Conservation (phyloP, 1,140 invertebrate genomes). For the Potamilus streckersoni region DNA sequence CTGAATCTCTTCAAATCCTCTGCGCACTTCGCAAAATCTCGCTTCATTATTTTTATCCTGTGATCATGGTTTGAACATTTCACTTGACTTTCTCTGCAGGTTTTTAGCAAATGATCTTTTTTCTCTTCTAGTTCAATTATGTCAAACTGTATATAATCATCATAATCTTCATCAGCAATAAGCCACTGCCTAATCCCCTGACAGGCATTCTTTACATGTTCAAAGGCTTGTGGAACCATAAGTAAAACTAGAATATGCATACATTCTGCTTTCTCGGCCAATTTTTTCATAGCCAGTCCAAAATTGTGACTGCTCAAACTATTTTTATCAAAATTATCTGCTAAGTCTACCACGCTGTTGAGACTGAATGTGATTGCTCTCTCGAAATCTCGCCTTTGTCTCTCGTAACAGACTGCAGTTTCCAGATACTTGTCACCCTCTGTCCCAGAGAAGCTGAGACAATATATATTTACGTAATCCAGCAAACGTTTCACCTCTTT, state of each 20-base stretch:
- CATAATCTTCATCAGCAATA: slow-evolving; percentile 44
- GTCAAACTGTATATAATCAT: slow-evolving; percentile 43
- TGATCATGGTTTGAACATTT: slow-evolving; percentile 44
- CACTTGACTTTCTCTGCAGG: slow-evolving; percentile 34
- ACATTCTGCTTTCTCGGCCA: slow-evolving; percentile 33
- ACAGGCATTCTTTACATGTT: slow-evolving; percentile 46
- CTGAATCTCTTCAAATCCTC: slow-evolving; percentile 37
- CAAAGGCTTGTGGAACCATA: slow-evolving; percentile 48
- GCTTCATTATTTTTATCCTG: slow-evolving; percentile 38
- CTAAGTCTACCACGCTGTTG: slow-evolving; percentile 36
- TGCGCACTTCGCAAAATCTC: slow-evolving; percentile 25
- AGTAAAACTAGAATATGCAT: slow-evolving; percentile 43
- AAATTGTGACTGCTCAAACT: slow-evolving; percentile 38
- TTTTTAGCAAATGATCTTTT: slow-evolving; percentile 24
- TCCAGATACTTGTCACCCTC: slow-evolving; percentile 47
- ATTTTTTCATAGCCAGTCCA: slow-evolving; percentile 38
- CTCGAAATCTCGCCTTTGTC: slow-evolving; percentile 40
- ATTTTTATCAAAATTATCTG: slow-evolving; percentile 44
- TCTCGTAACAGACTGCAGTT: slow-evolving; percentile 50
- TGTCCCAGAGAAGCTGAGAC: slow-evolving; percentile 39
- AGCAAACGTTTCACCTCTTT: slow-evolving; percentile 28
- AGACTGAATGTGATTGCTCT: slow-evolving; percentile 38
- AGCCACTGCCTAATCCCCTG: slow-evolving; percentile 46
- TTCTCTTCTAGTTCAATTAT: slow-evolving; percentile 45
- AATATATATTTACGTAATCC: slow-evolving; percentile 48